Base-by-base conservation (phyloP, 2,113 vertebrate genomes). In the Pao palembangensis region DNA sequence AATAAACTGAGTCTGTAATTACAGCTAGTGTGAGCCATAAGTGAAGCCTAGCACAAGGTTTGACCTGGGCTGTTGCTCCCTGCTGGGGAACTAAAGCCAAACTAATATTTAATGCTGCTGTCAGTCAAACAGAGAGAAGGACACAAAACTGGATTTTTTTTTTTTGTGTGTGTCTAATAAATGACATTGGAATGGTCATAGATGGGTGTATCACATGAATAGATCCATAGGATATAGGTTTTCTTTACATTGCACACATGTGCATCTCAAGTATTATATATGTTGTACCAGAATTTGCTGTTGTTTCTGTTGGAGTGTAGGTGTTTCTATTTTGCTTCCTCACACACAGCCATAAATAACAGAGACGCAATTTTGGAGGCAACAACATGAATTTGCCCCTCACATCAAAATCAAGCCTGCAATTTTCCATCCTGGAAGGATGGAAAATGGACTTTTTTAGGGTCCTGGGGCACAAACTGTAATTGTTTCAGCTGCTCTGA, bases 291-390 rank as follows among this genome's bases (percentile, higher is more conserved):
- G 58, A 63, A 58, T 66, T 73, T 69, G 71, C 64, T 66, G 73
- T 52, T 70, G 67, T 8, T 44, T 14, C 7, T 53, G 63, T 58
- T 49, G 28, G 38, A 51, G 55, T 43, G 41, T 43, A 14, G 1
- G 41, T 44, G 43, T 60, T 67, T 83, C 69, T n/a, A 81, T 83
- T 81, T 81, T 55, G 64, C 63, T 31, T 67, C 69, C 67, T 75
- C 69, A 73, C 66, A 69, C 73, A 78, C 73, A 81, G 79, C 69
- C 71, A 69, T 46, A 52, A 80, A 72, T 72, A 76, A 76, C 68
- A 78, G 54, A 73, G 65, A 74, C 58, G 62, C 59, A 71, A 73
- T 44, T 66, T 79, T 51, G 52, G 25, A 72, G 71, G 38, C 34
- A 58, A 50, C 16, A 69, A 58, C 47, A 38, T 56, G 55, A 34